phyloP scores from a whole-genome alignment of 2,797 vertebrate genomes.

The Rhinichthys osculus region DNA sequence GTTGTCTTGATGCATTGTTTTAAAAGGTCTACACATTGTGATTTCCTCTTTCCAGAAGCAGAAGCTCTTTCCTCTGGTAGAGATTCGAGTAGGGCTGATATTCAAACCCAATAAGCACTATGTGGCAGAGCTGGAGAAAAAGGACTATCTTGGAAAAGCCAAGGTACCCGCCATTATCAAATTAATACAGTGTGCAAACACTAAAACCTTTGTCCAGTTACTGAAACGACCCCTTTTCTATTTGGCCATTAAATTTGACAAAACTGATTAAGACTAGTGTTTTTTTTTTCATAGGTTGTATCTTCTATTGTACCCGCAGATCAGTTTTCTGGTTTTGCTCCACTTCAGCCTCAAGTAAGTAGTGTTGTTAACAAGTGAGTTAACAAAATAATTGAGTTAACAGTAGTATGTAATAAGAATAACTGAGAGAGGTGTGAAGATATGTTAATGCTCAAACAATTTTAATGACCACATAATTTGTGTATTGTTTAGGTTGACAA shows the following conservation, averaged over 20 bases:
- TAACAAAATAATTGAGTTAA: neutral
- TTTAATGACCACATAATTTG: neutral
- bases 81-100: conserved; percentile 81
- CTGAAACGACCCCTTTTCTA: neutral
- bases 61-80: conserved; percentile 83
- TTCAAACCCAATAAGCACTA: conserved; percentile 93
- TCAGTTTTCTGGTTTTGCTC: conserved; percentile 91
- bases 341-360: conserved; percentile 92
- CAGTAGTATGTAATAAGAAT: neutral
- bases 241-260: neutral
- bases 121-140: conserved; percentile 95
- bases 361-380: neutral
- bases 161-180: conserved; percentile 76
- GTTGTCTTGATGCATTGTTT: neutral
- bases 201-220: neutral
- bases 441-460: neutral
- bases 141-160: conserved; percentile 96
- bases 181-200: neutral
- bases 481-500: conserved; percentile 72
- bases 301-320: conserved; percentile 92
- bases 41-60: conserved; percentile 83
- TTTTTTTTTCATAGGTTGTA: conserved; percentile 82
- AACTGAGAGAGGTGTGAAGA: neutral
- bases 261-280: neutral
- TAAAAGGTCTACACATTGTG: neutral